Percentiles rank a stretch among this genome's conserved stretches.
Conservation (phyloP, 2,113 vertebrate species). For the Solenodon paradoxus region DNA sequence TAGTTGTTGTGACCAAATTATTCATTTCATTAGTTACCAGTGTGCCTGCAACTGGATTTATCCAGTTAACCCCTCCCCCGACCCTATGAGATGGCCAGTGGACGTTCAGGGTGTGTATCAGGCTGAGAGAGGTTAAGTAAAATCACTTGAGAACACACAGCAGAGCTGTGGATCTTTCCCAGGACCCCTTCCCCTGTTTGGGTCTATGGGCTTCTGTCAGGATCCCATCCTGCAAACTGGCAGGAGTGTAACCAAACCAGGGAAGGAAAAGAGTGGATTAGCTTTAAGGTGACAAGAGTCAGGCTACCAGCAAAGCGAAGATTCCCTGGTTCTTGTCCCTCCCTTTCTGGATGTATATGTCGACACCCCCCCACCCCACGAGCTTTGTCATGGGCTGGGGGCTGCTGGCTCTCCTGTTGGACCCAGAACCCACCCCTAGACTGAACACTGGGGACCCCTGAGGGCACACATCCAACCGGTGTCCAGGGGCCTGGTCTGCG, state of each 20-base stretch:
- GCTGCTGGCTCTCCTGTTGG: not conserved
- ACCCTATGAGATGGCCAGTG: not conserved
- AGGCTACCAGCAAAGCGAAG: not conserved
- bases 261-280: not conserved
- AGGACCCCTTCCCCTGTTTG: not conserved
- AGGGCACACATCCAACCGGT: not conserved
- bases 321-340: not conserved
- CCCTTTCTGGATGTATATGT: too few species aligned
- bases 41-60: not conserved
- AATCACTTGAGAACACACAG: not conserved
- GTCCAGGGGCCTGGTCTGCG: not conserved
- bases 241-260: not conserved
- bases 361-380: too few species aligned
- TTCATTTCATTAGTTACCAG: not conserved
- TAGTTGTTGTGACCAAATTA: not conserved
- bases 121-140: not conserved
- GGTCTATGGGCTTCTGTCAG: not conserved
- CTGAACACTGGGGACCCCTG: not conserved
- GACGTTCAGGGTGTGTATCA: not conserved
- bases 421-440: too few species aligned
- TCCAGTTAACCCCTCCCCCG: not conserved
- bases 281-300: not conserved
- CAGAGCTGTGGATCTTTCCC: not conserved
- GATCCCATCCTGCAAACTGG: not conserved
- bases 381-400: accelerated